These are phyloP conservation scores for Mormyrus lacerda DNA, from an alignment of 2,113 vertebrate genomes.

Conservation along the genomic window DNA sequence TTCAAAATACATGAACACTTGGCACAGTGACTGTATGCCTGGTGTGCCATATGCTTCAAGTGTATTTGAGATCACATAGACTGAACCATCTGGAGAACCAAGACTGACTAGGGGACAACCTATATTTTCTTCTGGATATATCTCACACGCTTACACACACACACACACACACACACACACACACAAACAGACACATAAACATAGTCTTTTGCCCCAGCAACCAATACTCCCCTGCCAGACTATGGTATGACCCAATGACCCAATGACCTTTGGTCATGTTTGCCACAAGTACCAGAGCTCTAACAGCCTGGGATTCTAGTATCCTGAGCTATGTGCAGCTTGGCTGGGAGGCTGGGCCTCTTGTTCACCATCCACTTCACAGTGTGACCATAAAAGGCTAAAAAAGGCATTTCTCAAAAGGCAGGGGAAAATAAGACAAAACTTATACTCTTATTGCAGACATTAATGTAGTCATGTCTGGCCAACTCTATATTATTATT, in stretches of 20 bases:
- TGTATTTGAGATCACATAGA: background rate
- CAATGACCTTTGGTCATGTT: background rate
- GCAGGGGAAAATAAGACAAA: background rate
- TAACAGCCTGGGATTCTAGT: background rate
- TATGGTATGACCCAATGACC: background rate
- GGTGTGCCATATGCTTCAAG: background rate
- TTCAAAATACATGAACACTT: slow-evolving; percentile 2
- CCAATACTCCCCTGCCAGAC: background rate
- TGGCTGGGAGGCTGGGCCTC: background rate
- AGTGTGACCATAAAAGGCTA: slow-evolving; percentile 16
- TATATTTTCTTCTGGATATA: background rate
- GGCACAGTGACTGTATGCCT: background rate
- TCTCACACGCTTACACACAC: background rate
- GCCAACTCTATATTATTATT: background rate
- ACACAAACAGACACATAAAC: background rate
- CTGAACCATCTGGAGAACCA: background rate
- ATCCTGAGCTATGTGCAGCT: background rate
- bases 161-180: background rate
- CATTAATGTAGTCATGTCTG: background rate
- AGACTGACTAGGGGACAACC: background rate
- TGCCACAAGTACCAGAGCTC: background rate
- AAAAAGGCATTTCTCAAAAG: background rate
- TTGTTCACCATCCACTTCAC: background rate
- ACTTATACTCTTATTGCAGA: background rate
- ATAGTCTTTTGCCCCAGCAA: background rate